phyloP scores from a whole-genome alignment of 2,113 vertebrate genomes.

The Ceratotherium simum region DNA sequence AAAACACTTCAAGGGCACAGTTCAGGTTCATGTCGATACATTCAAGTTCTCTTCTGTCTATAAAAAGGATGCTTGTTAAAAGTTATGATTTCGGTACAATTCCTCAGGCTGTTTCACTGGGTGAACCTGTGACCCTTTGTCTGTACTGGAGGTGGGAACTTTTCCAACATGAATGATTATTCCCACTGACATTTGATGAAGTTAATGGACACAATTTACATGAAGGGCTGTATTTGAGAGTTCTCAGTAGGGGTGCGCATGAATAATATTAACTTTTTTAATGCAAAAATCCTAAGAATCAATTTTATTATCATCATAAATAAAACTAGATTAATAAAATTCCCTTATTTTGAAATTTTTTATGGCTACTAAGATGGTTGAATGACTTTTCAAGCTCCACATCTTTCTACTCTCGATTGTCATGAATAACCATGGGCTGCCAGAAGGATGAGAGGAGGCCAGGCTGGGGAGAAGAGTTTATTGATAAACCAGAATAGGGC shows the following conservation, averaged over 20 bases:
- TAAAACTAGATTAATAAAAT: slow-evolving; percentile 61
- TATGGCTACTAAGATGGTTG: neutral
- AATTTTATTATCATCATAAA: slow-evolving; percentile 73
- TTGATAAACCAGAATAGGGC: neutral
- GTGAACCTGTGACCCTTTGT: slow-evolving; percentile 25
- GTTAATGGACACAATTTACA: slow-evolving; percentile 74
- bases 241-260: slow-evolving; percentile 4
- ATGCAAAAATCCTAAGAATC: slow-evolving; percentile 65
- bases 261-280: slow-evolving; percentile 71
- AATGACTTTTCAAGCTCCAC: slow-evolving; percentile 21
- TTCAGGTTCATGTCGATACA: slow-evolving; percentile 64
- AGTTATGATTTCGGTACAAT: slow-evolving; percentile 65
- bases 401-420: neutral
- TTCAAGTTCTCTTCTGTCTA: slow-evolving; percentile 73
- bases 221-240: slow-evolving; percentile 25
- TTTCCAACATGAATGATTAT: slow-evolving; percentile 68
- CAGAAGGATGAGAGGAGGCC: neutral
- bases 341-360: slow-evolving; percentile 12
- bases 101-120: slow-evolving; percentile 29
- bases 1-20: slow-evolving; percentile 75
- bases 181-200: slow-evolving; percentile 61
- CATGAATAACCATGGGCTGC: neutral
- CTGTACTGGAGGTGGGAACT: slow-evolving; percentile 72
- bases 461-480: neutral
- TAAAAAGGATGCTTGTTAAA: slow-evolving; percentile 73